Base-by-base conservation (phyloP, 2,797 vertebrate genomes). In the Alfaro cultratus region DNA sequence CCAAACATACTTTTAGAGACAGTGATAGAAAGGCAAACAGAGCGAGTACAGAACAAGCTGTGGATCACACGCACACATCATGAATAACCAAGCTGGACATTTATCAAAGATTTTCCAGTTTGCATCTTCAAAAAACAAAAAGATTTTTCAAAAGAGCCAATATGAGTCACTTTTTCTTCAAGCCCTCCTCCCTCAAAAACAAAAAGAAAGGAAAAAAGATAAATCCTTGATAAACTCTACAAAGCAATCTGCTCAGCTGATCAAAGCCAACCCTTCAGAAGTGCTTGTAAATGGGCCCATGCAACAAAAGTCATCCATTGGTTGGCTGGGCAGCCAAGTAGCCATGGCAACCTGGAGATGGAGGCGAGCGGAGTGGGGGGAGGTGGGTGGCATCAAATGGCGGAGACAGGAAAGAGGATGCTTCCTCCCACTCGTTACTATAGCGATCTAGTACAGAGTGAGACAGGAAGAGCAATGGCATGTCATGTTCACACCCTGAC, bases 101-200 rank as follows among this genome's bases (percentile, higher is more conserved):
- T 96, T 95, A 96, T 96, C 95, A 96, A 95, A 95, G 95, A 95
- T 94, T 93, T 92, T 88, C 78, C 80, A 70, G 79, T 83, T 88
- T 87, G 68, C 34, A 75, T 55, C 87, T 89, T 67, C 3, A 75
- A n/a, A 10, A 11, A 26, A 9, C 1, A 75, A 26, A n/a, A 26
- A 53, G 2, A 60, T 68, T 45, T 71, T 86, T 80, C 46, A 83
- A 71, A 85, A 81, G 67, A 26, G 85, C 81, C 86, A 91, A 91
- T 91, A 85, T n/a, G 39, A 85, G 74, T 68, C 43, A 76, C 26
- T 80, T 85, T 87, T 4, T 51, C 49, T 51, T 51, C 21, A 51
- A 51, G 49, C 21, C 49, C 21, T 23, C 9, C 29, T 16, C 39
- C 15, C 51, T 10, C 4, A 21, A 1, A 0, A 64, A 72, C 49